Percentiles rank a stretch among this genome's conserved stretches.
phyloP scores from a whole-genome alignment of 2,797 vertebrate species.

The Eulemur albifrons region DNA sequence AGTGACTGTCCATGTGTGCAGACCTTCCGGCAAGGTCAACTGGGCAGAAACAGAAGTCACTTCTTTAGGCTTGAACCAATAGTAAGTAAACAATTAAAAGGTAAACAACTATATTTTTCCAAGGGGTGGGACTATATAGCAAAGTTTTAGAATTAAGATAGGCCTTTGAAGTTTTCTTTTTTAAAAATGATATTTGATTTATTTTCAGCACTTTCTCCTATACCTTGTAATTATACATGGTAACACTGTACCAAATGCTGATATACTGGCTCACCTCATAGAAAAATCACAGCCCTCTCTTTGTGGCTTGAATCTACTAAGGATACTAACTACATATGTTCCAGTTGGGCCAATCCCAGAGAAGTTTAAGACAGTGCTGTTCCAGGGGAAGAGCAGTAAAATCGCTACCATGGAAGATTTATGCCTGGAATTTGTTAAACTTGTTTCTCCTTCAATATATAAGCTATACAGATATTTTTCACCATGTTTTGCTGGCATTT shows the following conservation, averaged over 20 bases:
- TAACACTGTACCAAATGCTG: background rate
- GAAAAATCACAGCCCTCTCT: background rate
- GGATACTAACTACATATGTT: background rate
- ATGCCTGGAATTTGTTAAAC: background rate
- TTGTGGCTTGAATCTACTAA: background rate
- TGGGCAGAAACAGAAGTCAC: background rate
- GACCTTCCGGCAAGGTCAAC: background rate
- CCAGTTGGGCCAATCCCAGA: background rate
- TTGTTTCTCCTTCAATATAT: background rate
- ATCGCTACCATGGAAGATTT: background rate
- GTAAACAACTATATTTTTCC: background rate
- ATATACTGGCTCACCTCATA: background rate
- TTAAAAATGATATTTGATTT: background rate
- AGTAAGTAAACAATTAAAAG: background rate
- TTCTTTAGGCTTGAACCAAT: background rate
- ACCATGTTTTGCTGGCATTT: background rate
- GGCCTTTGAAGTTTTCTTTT: background rate
- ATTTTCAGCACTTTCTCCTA: background rate
- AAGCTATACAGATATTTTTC: conserved; percentile 21
- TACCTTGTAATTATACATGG: background rate
- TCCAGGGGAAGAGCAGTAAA: background rate
- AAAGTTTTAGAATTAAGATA: background rate
- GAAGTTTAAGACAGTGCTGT: background rate
- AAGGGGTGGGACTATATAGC: background rate
- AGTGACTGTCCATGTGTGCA: fast-evolving